A percentile compares a stretch with the other conserved stretches of the same genome.
Evolutionary conservation across 2,113 vertebrate species (phyloP).

Genomic region (Psilopsiagon aymara): DNA sequence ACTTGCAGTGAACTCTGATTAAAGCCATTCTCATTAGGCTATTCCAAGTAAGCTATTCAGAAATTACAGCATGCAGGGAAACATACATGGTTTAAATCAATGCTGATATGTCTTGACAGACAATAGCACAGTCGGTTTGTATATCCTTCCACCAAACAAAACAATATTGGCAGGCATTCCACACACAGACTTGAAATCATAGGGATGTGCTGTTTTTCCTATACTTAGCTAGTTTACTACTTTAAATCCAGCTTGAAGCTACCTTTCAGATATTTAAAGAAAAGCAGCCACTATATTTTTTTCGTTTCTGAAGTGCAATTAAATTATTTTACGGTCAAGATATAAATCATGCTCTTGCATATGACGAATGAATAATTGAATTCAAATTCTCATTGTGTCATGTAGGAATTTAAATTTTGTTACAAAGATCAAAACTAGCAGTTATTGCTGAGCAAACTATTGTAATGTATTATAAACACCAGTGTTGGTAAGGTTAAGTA

Average conservation of each 20-base stretch:
- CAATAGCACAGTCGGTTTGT: neutral
- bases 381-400: neutral
- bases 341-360: neutral
- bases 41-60: neutral
- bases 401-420: neutral
- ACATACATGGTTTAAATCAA: neutral
- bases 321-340: neutral
- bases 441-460: neutral
- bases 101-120: neutral
- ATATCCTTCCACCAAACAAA: neutral
- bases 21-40: neutral
- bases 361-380: neutral
- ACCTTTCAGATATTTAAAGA: neutral
- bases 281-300: neutral
- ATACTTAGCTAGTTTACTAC: neutral
- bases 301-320: neutral
- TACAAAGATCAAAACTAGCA: neutral
- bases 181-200: fast-evolving
- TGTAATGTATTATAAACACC: neutral
- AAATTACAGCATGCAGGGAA: neutral
- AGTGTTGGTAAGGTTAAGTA: neutral
- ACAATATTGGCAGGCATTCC: neutral
- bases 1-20: neutral
- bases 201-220: neutral
- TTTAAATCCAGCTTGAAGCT: neutral